Conservation (phyloP, 1,140 invertebrate genomes). For the Gryon sp. region DNA sequence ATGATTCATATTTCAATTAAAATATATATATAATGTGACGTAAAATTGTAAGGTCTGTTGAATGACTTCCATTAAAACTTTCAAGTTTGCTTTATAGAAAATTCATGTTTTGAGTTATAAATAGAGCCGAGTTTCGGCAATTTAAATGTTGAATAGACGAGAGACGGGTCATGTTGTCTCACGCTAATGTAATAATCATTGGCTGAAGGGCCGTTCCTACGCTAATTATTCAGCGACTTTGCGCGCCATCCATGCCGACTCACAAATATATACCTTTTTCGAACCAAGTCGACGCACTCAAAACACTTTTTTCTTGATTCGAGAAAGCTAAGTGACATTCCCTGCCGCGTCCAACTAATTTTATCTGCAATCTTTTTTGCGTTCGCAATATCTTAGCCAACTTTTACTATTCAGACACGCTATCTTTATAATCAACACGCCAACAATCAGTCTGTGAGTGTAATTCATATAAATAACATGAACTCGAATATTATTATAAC, state of each 20-base stretch:
- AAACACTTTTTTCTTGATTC: background rate
- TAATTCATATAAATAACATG: constrained; percentile 36
- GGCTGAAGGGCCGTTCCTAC: constrained; percentile 15
- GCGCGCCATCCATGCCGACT: constrained; percentile 24
- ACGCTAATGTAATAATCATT: constrained; percentile 51
- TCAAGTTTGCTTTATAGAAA: constrained; percentile 39
- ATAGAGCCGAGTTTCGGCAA: constrained; percentile 55
- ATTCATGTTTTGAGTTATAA: constrained; percentile 55
- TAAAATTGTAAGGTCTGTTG: constrained; percentile 4
- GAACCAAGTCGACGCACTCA: no score
- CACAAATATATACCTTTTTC: no score
- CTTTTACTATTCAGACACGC: constrained; percentile 18
- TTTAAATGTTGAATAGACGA: constrained; percentile 48
- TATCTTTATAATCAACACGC: constrained; percentile 44
- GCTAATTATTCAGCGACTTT: constrained; percentile 49
- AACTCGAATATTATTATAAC: constrained; percentile 19
- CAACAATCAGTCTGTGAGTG: constrained; percentile 22
- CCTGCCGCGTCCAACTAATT: constrained; percentile 23
- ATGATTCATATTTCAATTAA: no score
- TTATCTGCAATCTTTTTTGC: constrained; percentile 41
- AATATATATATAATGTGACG: no score
- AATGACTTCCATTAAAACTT: constrained; percentile 40
- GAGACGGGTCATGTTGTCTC: constrained; percentile 52
- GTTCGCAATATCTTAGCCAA: constrained; percentile 21
- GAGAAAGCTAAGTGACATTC: constrained; percentile 25